These are phyloP conservation scores for Glaucopsyche alexis DNA, from an alignment of 2,888 invertebrate genomes.

Conservation along the genomic window DNA sequence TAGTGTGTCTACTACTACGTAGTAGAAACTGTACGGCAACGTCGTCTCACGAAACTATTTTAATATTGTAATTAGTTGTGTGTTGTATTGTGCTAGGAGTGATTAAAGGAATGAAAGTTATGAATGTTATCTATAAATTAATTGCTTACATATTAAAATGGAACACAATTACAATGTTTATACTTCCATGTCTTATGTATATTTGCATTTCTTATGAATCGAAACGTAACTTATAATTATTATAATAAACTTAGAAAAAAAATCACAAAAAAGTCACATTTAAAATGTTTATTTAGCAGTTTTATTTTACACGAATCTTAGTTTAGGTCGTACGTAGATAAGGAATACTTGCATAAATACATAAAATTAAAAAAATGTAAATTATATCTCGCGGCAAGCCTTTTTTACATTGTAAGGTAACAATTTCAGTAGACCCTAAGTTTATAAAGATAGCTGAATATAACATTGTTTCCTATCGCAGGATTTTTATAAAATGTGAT, in stretches of 20 bases:
- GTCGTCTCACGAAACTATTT: too few species aligned
- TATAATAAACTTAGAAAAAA: background rate
- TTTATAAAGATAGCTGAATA: background rate
- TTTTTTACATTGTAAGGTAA: background rate
- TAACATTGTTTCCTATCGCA: background rate
- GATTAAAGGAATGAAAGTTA: background rate
- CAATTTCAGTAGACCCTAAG: background rate
- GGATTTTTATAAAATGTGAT: conserved; percentile 35
- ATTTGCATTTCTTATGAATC: background rate
- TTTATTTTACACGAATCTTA: background rate
- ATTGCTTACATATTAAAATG: background rate
- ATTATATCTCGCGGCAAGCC: too few species aligned
- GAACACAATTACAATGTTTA: background rate
- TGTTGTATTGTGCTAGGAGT: background rate
- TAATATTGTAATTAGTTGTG: background rate
- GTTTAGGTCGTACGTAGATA: background rate
- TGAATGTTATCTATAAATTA: background rate
- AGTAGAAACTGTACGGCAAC: too few species aligned
- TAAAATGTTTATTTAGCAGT: background rate
- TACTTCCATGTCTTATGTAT: background rate
- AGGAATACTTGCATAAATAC: background rate
- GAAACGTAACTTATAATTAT: background rate
- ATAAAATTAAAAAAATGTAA: background rate
- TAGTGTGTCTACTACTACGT: too few species aligned
- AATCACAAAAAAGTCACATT: background rate